Evolutionary conservation across 2,797 vertebrate genomes (phyloP), one percentile per base, ranked within the genome.

Genomic region (Brotula barbata): DNA sequence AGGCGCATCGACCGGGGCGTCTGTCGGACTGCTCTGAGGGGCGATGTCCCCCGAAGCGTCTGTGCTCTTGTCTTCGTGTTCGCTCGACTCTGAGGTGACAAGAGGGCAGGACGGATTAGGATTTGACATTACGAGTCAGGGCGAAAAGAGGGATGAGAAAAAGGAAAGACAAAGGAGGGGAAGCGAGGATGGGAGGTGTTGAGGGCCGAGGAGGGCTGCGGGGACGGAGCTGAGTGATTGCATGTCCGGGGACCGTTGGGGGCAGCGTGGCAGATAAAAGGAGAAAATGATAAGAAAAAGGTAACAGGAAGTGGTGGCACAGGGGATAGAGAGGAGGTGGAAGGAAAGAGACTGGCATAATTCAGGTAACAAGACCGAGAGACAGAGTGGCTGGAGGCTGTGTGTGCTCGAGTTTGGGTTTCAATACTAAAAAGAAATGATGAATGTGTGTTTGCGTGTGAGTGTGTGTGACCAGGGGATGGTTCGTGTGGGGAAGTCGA

Each of bases 41-140:
- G 87, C 88, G 20, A 80, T 81, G 77, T 98, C 97, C 78, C 90
- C 94, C 1, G 92, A 92, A 80, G 89, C 92, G 53, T 93, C 94
- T 57, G 93, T 91, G 85, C 92, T 94, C 83, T 96, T 97, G 80
- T 97, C 96, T 87, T 97, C 96, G 85, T 95, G 95, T 82, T 98
- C 97, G 71, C 94, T 97, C 50, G 95, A 97, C 89, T 98, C 97
- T 99, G 84, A 50, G 70, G 71, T 17, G 54, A 75, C 62, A 55
- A 74, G 39, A 77, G 68, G 64, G 55, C 41, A 34, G 17, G 46
- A 48, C 54, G 59, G 83, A 80, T 82, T 79, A 78, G 58, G 17
- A 33, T 21, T 12, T 20, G 46, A n/a, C 64, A 62, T 74, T 56
- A 62, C 59, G 42, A 51, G 56, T 53, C 6, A 0, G 16, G 15